These are phyloP conservation scores for Lanius collurio DNA, from an alignment of 2,113 vertebrate genomes.

Conservation along the genomic window DNA sequence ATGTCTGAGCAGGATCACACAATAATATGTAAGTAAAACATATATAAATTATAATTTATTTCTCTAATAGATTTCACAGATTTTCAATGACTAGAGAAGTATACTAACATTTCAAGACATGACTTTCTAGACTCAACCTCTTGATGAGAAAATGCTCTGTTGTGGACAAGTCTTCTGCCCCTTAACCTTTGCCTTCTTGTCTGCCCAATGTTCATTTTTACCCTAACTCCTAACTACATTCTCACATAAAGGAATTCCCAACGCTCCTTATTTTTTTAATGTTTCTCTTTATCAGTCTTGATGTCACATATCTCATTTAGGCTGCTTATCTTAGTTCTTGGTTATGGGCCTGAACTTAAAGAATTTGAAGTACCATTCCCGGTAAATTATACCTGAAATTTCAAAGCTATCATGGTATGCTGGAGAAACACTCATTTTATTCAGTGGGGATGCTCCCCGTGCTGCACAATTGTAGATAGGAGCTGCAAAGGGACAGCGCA, in stretches of 20 bases:
- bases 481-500: background rate
- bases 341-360: background rate
- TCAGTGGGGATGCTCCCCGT: background rate
- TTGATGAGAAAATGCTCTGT: background rate
- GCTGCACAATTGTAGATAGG: background rate
- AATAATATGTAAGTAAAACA: background rate
- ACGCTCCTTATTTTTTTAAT: rapidly evolving
- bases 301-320: background rate
- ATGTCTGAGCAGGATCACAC: background rate
- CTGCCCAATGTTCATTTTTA: background rate
- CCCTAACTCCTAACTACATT: background rate
- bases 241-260: background rate
- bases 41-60: background rate
- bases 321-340: background rate
- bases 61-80: background rate
- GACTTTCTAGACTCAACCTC: background rate
- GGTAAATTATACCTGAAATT: background rate
- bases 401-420: background rate
- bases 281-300: background rate
- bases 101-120: background rate
- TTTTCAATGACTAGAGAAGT: background rate
- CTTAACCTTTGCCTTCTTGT: background rate
- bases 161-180: background rate
- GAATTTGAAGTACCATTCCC: background rate
- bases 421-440: background rate